Evolutionary conservation across 2,888 invertebrate species (phyloP), one percentile per base, ranked within the genome.

Genomic region (Caenorhabditis panamensis): DNA sequence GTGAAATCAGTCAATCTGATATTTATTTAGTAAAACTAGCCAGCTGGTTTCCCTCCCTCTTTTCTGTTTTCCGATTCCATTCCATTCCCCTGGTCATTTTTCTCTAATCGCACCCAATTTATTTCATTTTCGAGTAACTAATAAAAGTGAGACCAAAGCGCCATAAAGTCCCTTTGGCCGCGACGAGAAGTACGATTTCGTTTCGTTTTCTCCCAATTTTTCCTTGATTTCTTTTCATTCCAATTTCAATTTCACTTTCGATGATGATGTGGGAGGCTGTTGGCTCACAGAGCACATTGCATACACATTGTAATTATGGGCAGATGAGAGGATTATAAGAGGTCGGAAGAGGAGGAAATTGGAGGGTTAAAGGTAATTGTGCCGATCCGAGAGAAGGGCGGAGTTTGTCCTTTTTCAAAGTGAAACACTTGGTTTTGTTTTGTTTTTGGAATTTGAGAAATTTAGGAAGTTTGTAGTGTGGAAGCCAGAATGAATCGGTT

Each of bases 301-400:
- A 31, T 6, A 31, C 31, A 9, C 47, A 47, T 47, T 47, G 18
- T 47, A 47, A 47, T 47, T 47, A 47, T 47, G 11, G 47, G 20
- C 5, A 18, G 20, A 47, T 3, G 9, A 18, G 47, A 47, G 47
- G 47, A 47, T 47, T 47, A 47, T 47, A 41, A 41, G 41, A 13
- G 41, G 41, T 18, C 41, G 47, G 5, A 47, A 20, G n/a, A n/a
- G 47, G 47, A 47, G 47, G 47, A 47, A 47, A 47, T 47, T 47
- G 47, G 47, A 47, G 47, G 47, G 47, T 47, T 18, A 18, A 47
- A 47, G 47, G 47, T 47, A 47, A 47, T 47, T 47, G 47, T 47
- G n/a, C 2, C 11, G 47, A n/a, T 47, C 5, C 16, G 20, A 20
- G n/a, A 18, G 36, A 36, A 36, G 47, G 47, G 47, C 18, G 18